Conservation (phyloP, 2,888 invertebrate genomes). For the Pandemis heparana region DNA sequence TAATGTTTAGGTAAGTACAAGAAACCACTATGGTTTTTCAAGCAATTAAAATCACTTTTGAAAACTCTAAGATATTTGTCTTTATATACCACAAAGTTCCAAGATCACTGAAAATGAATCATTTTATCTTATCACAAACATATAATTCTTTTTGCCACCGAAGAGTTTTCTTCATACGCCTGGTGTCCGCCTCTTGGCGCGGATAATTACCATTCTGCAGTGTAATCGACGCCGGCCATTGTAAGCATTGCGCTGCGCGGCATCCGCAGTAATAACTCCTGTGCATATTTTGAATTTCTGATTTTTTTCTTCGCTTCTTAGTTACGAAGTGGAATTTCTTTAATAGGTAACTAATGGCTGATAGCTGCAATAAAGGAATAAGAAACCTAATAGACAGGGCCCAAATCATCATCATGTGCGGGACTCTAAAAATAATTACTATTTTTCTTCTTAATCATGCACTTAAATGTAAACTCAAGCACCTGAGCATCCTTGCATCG, state of each 20-base stretch:
- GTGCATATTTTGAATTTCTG: slow-evolving; percentile 5
- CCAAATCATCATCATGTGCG: no score
- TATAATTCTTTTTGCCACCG: not conserved
- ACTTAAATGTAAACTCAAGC: slow-evolving; percentile 1
- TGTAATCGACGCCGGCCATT: slow-evolving; percentile 39
- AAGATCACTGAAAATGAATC: not conserved
- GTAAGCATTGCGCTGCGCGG: slow-evolving; percentile 35
- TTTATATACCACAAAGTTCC: no score
- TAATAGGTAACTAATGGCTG: not conserved
- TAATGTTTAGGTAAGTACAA: not conserved
- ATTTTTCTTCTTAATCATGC: not conserved
- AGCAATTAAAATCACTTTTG: not conserved
- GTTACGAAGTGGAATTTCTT: not conserved
- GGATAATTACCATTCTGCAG: slow-evolving; percentile 38
- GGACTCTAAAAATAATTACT: not conserved
- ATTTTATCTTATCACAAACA: slow-evolving; percentile 13
- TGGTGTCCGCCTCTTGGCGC: slow-evolving; percentile 15
- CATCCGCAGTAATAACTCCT: slow-evolving; percentile 19
- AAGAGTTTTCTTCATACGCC: not conserved
- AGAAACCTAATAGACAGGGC: not conserved
- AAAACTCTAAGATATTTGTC: no score
- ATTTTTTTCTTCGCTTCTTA: not conserved
- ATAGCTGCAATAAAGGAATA: not conserved
- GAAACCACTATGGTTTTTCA: no score
- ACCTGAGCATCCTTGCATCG: not conserved